Percentiles rank a stretch among this genome's conserved stretches.
phyloP scores from a whole-genome alignment of 2,797 vertebrate species.

The Mareca penelope region DNA sequence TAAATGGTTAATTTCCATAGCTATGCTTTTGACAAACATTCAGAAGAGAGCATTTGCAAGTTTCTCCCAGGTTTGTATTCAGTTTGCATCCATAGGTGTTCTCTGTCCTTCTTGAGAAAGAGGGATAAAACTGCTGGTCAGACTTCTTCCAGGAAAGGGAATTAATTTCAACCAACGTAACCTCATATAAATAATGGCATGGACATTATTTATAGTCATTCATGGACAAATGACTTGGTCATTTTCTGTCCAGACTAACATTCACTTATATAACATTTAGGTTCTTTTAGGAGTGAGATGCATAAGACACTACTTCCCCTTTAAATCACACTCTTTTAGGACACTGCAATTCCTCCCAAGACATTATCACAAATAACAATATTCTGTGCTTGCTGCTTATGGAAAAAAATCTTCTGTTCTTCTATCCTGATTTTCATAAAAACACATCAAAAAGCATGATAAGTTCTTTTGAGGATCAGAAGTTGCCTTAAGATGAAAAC shows the following conservation, averaged over 20 bases:
- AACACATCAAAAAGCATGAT: not conserved
- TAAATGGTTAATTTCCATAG: constrained; percentile 24
- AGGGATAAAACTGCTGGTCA: not conserved
- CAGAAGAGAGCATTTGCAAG: not conserved
- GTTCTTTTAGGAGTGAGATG: not conserved
- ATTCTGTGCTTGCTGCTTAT: not conserved
- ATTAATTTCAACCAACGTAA: not conserved
- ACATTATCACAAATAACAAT: not conserved
- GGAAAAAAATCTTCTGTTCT: not conserved
- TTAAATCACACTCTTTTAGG: not conserved
- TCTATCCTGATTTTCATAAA: not conserved
- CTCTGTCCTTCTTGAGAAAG: not conserved
- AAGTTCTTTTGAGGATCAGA: not conserved
- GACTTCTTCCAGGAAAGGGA: not conserved
- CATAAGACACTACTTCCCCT: not conserved
- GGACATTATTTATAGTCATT: no score
- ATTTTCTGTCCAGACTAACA: not conserved
- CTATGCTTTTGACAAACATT: not conserved
- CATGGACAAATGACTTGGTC: no score
- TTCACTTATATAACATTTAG: not conserved
- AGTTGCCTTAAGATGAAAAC: not conserved
- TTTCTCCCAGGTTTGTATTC: not conserved
- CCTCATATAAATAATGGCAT: not conserved
- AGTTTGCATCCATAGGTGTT: not conserved
- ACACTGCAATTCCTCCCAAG: not conserved